Evolutionary conservation across 2,888 invertebrate genomes (phyloP).

Genomic region (Scelioninae gen. 1): DNA sequence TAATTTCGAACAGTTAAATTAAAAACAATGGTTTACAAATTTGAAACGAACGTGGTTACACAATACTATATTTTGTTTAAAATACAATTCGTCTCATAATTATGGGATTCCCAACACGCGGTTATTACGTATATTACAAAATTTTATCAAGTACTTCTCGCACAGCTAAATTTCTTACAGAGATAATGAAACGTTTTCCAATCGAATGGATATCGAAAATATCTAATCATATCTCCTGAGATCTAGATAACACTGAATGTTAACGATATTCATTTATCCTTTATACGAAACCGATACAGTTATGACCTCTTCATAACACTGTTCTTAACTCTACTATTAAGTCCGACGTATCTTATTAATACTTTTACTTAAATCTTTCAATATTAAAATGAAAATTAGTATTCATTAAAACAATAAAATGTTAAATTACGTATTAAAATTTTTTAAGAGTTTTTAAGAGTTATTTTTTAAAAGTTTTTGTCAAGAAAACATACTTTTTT

Average conservation of each 20-base stretch:
- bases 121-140: slow-evolving; percentile 45
- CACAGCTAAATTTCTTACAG: slow-evolving; percentile 31
- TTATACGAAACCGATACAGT: slow-evolving; percentile 45
- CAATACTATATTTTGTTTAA: slow-evolving; percentile 20
- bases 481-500: too few relatives aligned
- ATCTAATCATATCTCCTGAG: slow-evolving; percentile 50
- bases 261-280: slow-evolving; percentile 60
- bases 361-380: slow-evolving; percentile 4
- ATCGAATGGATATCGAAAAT: slow-evolving; percentile 55
- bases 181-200: slow-evolving; percentile 46
- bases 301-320: slow-evolving; percentile 51
- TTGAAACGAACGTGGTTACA: slow-evolving; percentile 11
- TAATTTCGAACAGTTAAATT: too few relatives aligned
- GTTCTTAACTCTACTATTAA: slow-evolving; percentile 34
- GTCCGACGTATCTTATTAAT: slow-evolving; percentile 38
- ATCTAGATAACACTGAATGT: slow-evolving; percentile 55
- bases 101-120: background rate
- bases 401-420: background rate
- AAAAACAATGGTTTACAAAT: slow-evolving; percentile 12
- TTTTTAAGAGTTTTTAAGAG: too few relatives aligned
- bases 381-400: slow-evolving; percentile 1
- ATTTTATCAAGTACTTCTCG: slow-evolving; percentile 32
- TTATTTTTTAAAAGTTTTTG: too few relatives aligned
- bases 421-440: background rate
- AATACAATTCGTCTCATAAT: slow-evolving; percentile 25